Base-by-base conservation (phyloP, 2,797 vertebrate genomes). In the Crenuchus spilurus region DNA sequence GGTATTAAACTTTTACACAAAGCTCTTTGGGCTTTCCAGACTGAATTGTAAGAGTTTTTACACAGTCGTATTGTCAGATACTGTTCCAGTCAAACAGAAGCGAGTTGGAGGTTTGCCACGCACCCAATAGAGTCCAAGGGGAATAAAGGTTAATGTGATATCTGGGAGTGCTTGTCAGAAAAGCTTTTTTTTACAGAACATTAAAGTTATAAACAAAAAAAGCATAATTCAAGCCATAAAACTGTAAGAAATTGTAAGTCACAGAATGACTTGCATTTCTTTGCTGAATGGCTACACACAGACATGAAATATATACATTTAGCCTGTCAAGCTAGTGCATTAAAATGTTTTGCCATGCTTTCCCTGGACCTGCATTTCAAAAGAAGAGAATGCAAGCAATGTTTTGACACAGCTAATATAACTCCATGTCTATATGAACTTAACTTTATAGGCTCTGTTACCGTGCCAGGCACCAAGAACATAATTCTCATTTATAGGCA, bases 1-100 rank as follows among this genome's bases (percentile, higher is more conserved):
- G 16, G 61, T 26, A 69, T 31, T 39, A 30, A 80, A n/a, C 77
- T 54, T 75, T 37, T n/a, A 26, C 70, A 54, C 42, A 39, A 42
- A 69, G 46, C 46, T 62, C 16, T 52, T 52, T 35, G 26, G 6
- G 14, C 73, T 52, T 33, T 11, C 44, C 16, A 4, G 46, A 54
- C 22, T 26, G 49, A 4, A 14, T 28, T 57, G 9, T 60, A n/a
- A 18, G 55, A 6, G 18, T 44, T 62, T 67, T 51, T 49, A 67
- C 37, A 35, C 14, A 11, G 22, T 41, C 9, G 2, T 31, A 62
- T 9, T 67, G 54, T 30, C 57, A 54, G 30, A 62, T 26, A 44
- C 13, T 26, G 31, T 42, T 64, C 6, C 64, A 42, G 20, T 55
- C 51, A 39, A 57, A 72, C 52, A 51, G 42, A 33, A 52, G 41